Conservation (phyloP, 2,888 invertebrate species). For the Petrolisthes cinctipes region DNA sequence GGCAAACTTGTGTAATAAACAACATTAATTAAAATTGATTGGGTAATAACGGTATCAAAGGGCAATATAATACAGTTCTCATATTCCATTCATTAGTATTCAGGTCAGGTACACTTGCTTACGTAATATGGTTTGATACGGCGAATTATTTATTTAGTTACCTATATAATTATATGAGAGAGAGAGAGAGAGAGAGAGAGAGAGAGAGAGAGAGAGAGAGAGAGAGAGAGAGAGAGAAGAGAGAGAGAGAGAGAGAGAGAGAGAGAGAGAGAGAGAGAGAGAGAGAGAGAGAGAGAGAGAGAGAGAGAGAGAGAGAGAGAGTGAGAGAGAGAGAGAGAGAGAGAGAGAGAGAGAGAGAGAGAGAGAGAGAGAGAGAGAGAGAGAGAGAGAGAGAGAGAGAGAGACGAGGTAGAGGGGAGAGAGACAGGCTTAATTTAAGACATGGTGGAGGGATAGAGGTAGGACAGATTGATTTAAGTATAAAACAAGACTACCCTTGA, state of each 20-base stretch:
- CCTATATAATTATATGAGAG: neutral
- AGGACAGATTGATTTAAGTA: too few species aligned
- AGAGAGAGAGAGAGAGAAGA: neutral
- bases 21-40: too few species aligned
- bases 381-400: neutral
- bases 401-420: neutral
- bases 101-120: too few species aligned
- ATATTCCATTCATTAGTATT: too few species aligned
- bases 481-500: too few species aligned
- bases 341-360: constrained; percentile 8
- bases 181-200: neutral
- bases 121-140: neutral
- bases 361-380: neutral
- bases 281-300: neutral
- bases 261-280: neutral
- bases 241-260: constrained; percentile 2
- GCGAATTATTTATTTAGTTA: neutral
- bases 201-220: neutral
- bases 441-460: neutral
- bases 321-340: neutral
- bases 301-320: neutral
- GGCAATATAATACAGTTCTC: too few species aligned
- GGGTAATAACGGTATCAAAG: too few species aligned
- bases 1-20: too few species aligned
- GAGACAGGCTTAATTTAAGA: neutral